Evolutionary conservation across 2,888 invertebrate species (phyloP), one percentile per base, ranked within the genome.

Genomic region (Morpho achilles): DNA sequence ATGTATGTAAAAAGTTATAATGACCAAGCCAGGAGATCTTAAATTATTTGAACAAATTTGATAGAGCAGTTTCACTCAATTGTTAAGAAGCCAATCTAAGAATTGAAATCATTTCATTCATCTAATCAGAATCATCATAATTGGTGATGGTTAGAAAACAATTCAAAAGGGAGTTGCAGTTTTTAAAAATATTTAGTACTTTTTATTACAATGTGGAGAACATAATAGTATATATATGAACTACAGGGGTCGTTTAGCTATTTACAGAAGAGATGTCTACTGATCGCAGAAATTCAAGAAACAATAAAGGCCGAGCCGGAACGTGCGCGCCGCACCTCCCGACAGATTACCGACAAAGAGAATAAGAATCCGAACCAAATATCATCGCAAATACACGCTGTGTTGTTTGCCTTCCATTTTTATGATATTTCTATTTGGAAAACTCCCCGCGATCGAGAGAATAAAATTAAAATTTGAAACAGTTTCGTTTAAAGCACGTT

Each of bases 371-470:
- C 76, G 75, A 68, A 72, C 79, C 75, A 75, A 84, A 84, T 84
- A 82, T 79, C 79, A 78, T 66, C 61, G 82, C 84, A 88, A 89
- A 89, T 87, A 89, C 77, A 69, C 71, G 72, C 74, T 67, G 70
- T 68, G 69, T 77, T 89, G 84, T 89, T 89, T 89, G 79, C 79
- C 67, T 79, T 81, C 77, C 80, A 85, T 87, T 87, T 89, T 88
- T 88, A 82, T 87, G 71, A 80, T 66, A 64, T 67, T 65, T 62
- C 63, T 82, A 82, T 84, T 83, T 80, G 76, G 75, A 70, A 70
- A 71, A 72, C 75, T 72, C 74, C 64, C 62, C 67, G 61, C 68
- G 53, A 53, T 42, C 60, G 62, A 70, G 67, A 72, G 77, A 81
- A 79, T 79, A 80, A 77, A 79, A 80, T 76, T 76, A 71, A 72